These are phyloP conservation scores for Herminia tarsipennalis DNA, from an alignment of 2,888 invertebrate species.

Conservation along the genomic window DNA sequence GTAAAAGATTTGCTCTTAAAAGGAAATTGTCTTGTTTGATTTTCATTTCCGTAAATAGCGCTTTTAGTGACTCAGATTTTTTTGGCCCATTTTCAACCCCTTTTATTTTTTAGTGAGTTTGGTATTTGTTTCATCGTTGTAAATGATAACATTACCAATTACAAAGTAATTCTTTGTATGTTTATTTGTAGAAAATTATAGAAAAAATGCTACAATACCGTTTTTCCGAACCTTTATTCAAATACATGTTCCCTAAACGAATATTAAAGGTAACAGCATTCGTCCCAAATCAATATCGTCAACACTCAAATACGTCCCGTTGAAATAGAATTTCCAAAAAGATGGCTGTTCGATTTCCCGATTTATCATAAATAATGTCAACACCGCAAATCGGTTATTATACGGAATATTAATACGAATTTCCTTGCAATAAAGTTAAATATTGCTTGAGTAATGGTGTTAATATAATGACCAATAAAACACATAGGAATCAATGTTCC, in stretches of 20 bases:
- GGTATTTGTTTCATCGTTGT: too few species aligned
- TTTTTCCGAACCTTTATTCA: too few species aligned
- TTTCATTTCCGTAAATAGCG: constrained; percentile 18
- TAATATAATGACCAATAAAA: neutral
- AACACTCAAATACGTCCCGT: constrained; percentile 1
- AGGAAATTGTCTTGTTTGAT: constrained; percentile 17
- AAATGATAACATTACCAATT: too few species aligned
- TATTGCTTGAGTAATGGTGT: neutral
- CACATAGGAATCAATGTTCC: too few species aligned
- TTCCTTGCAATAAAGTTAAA: neutral
- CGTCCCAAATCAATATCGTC: constrained; percentile 27
- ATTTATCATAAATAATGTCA: constrained; percentile 22
- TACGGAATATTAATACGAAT: constrained; percentile 1
- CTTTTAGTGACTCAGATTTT: neutral
- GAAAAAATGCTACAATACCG: too few species aligned
- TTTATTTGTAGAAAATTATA: too few species aligned
- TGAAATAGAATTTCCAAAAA: constrained; percentile 35
- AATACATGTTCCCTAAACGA: neutral
- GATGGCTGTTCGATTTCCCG: constrained; percentile 28
- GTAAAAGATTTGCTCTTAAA: constrained; percentile 12
- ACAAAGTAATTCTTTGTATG: too few species aligned
- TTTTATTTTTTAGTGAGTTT: too few species aligned
- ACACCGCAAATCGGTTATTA: constrained; percentile 12
- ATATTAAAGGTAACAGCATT: constrained; percentile 21
- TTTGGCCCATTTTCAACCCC: too few species aligned